These are phyloP conservation scores for Falco punctatus DNA, from an alignment of 2,113 vertebrate genomes.

Conservation along the genomic window DNA sequence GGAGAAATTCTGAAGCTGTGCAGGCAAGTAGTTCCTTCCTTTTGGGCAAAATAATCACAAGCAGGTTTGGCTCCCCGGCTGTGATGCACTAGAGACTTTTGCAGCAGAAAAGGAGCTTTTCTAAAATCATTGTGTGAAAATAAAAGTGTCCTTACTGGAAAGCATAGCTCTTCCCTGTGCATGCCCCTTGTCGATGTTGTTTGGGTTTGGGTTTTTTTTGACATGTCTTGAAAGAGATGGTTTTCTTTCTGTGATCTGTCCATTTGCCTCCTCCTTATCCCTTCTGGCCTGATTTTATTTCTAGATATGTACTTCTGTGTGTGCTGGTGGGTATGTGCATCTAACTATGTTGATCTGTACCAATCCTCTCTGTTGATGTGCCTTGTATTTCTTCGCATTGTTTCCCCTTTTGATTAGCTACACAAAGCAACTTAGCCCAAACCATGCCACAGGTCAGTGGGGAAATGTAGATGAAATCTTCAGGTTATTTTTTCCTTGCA, in stretches of 20 bases:
- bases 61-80: not conserved
- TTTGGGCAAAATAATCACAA: not conserved
- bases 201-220: not conserved
- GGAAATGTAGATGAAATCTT: not conserved
- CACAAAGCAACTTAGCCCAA: not conserved
- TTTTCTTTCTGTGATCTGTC: not conserved
- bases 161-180: not conserved
- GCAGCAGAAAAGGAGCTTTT: not conserved
- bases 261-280: not conserved
- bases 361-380: not conserved
- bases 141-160: not conserved
- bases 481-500: not conserved
- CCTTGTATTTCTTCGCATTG: not conserved
- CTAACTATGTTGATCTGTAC: not conserved
- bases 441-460: not conserved
- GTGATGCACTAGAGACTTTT: not conserved
- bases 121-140: not conserved
- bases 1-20: not conserved
- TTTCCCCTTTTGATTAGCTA: not conserved
- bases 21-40: slow-evolving; percentile 2
- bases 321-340: not conserved
- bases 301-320: not conserved
- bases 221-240: not conserved
- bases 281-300: not conserved
- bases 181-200: not conserved